Conservation (phyloP, 2,113 vertebrate genomes). For the Ibidorhyncha struthersii region DNA sequence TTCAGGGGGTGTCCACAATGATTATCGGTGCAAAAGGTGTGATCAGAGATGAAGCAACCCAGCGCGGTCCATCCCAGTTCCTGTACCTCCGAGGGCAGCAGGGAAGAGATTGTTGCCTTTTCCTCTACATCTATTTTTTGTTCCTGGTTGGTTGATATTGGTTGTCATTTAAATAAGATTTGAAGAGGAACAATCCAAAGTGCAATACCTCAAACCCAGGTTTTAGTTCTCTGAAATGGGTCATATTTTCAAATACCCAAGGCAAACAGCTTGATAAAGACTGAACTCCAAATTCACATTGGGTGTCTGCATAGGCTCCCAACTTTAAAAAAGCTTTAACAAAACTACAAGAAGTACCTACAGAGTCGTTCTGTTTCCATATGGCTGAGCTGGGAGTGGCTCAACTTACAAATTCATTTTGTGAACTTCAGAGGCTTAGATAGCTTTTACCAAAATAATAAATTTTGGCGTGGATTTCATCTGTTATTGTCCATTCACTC, state of each 20-base stretch:
- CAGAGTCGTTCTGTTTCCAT: neutral
- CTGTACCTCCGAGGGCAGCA: neutral
- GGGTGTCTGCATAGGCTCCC: neutral
- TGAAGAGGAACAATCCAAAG: neutral
- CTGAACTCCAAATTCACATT: neutral
- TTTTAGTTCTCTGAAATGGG: neutral
- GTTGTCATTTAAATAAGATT: neutral
- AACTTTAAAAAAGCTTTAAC: neutral
- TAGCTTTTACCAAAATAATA: neutral
- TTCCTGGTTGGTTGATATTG: neutral
- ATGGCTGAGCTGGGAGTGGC: neutral
- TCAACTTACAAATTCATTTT: neutral
- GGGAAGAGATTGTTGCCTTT: neutral
- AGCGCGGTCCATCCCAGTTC: neutral
- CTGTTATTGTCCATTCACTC: neutral
- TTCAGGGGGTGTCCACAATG: neutral
- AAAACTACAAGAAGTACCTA: neutral
- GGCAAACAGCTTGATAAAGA: neutral
- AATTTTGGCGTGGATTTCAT: neutral
- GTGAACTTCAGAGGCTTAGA: neutral
- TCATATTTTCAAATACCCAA: neutral
- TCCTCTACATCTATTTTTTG: neutral
- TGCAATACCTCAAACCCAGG: neutral
- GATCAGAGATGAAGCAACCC: neutral
- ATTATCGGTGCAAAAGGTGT: neutral